These are phyloP conservation scores for Trididemnum miniatum DNA, from an alignment of 23 tunicate species.

Conservation along the genomic window DNA sequence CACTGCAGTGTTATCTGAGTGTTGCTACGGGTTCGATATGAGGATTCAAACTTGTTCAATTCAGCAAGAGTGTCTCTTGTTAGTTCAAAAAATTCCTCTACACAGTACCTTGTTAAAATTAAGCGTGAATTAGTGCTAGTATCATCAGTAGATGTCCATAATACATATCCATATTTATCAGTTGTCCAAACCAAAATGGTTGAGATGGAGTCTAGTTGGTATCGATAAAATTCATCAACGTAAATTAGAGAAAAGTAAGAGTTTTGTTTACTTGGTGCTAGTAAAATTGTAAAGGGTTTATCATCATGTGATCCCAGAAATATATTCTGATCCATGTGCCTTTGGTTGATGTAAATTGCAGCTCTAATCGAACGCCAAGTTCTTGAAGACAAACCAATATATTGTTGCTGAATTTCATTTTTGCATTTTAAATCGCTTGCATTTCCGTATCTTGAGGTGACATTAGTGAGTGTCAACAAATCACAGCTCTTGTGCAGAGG, in stretches of 20 bases:
- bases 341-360: not conserved
- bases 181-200: not conserved
- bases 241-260: not conserved
- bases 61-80: not conserved
- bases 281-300: not conserved
- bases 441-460: not conserved
- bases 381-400: too few relatives aligned
- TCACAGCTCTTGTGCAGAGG: conserved; percentile 42
- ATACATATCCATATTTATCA: not conserved
- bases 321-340: not conserved
- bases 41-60: not conserved
- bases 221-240: not conserved
- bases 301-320: not conserved
- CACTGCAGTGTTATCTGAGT: not conserved
- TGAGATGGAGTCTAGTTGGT: too few relatives aligned
- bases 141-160: not conserved
- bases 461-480: not conserved
- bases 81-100: not conserved
- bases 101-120: not conserved
- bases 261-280: not conserved
- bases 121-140: not conserved
- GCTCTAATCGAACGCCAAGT: not conserved
- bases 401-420: too few relatives aligned
- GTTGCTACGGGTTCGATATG: not conserved
- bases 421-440: not conserved